phyloP scores from a whole-genome alignment of 2,888 invertebrate genomes.

The Eremobia ochroleuca region DNA sequence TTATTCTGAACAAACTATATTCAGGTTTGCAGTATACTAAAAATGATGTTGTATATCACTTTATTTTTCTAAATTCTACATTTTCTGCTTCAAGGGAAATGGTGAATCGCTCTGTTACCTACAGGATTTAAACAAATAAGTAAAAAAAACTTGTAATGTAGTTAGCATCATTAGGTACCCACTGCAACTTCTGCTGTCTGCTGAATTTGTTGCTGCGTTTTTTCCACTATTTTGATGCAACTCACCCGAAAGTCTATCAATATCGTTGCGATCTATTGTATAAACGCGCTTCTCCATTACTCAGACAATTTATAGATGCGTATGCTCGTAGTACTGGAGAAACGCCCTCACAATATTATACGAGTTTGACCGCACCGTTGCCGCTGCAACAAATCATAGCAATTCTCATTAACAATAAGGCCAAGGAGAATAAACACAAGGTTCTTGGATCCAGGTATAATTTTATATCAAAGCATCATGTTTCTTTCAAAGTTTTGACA shows the following conservation, averaged over 20 bases:
- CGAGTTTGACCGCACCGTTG: background rate
- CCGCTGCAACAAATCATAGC: slow-evolving; percentile 1
- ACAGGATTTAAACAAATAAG: background rate
- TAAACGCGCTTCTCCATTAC: background rate
- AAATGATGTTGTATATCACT: too few species aligned
- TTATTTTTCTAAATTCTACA: background rate
- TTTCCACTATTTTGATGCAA: background rate
- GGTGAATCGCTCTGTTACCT: background rate
- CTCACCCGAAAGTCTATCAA: background rate
- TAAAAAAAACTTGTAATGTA: background rate
- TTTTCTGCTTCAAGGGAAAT: background rate
- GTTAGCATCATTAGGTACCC: background rate
- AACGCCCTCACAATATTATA: background rate
- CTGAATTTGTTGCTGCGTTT: background rate
- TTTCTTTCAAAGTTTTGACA: slow-evolving; percentile 4
- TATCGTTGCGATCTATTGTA: background rate
- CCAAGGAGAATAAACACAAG: slow-evolving; percentile 8
- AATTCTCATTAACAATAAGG: slow-evolving; percentile 7
- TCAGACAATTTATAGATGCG: background rate
- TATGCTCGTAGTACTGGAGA: background rate
- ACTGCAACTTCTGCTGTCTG: background rate
- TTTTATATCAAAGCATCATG: background rate
- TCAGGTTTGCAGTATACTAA: too few species aligned
- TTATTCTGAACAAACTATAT: too few species aligned
- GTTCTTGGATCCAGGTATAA: background rate